A percentile compares a stretch with the other conserved stretches of the same genome.
Evolutionary conservation across 2,888 invertebrate genomes (phyloP).

Genomic region (Thyatira batis): DNA sequence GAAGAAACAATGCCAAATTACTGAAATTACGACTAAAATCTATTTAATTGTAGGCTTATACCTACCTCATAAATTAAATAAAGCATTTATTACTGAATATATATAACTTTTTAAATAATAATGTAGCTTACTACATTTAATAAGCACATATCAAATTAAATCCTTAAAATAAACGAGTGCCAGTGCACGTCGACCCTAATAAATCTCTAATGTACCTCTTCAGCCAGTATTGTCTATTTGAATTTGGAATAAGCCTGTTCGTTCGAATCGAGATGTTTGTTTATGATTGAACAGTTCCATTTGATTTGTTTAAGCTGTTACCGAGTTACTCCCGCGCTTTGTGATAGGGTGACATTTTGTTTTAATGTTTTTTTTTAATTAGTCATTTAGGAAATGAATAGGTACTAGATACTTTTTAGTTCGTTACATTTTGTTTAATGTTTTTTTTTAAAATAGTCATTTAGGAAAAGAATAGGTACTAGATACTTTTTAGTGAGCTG

Average conservation of each 20-base stretch:
- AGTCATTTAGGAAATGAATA: neutral
- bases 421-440: too few species aligned
- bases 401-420: too few species aligned
- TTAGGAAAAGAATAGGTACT: too few species aligned
- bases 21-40: too few species aligned
- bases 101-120: too few species aligned
- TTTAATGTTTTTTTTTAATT: neutral
- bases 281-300: slow-evolving; percentile 64
- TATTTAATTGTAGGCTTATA: too few species aligned
- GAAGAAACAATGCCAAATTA: too few species aligned
- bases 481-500: too few species aligned
- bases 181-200: slow-evolving; percentile 34
- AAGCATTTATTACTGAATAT: too few species aligned
- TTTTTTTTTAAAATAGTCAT: too few species aligned
- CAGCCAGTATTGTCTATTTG: slow-evolving; percentile 67
- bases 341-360: slow-evolving; percentile 3
- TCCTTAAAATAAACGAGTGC: slow-evolving; percentile 4
- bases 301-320: slow-evolving; percentile 47
- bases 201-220: slow-evolving; percentile 57
- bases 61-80: too few species aligned
- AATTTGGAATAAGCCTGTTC: slow-evolving; percentile 70
- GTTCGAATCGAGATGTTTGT: slow-evolving; percentile 73
- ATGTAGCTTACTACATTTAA: too few species aligned
- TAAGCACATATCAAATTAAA: neutral
- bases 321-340: slow-evolving; percentile 21